phyloP scores from a whole-genome alignment of 2,797 vertebrate genomes.

The Lophius americanus region DNA sequence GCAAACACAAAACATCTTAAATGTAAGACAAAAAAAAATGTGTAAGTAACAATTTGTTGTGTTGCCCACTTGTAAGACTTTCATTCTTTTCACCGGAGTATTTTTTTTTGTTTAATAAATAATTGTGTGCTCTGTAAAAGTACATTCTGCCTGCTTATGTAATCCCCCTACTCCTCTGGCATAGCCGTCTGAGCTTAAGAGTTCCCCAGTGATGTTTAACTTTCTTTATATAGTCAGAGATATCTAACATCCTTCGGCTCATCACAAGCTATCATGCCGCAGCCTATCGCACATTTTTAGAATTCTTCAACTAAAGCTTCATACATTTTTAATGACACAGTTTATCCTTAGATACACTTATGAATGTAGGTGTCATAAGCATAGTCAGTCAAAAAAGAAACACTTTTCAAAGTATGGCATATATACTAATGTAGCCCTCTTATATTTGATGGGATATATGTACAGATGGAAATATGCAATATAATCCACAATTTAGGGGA shows the following conservation, averaged over 20 bases:
- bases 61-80: background rate
- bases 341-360: background rate
- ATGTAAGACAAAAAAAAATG: slow-evolving; percentile 19
- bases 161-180: background rate
- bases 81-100: background rate
- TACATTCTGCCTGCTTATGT: background rate
- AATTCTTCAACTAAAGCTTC: background rate
- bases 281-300: background rate
- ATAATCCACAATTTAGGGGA: too few relatives aligned
- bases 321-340: background rate
- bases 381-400: background rate
- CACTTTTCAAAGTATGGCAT: background rate
- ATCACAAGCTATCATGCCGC: slow-evolving; percentile 4
- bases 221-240: slow-evolving; percentile 1
- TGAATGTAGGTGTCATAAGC: background rate
- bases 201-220: background rate
- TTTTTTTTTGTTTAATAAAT: background rate
- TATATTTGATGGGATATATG: background rate
- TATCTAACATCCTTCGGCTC: background rate
- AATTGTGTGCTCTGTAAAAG: slow-evolving; percentile 1
- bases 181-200: slow-evolving; percentile 3
- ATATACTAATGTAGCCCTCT: background rate
- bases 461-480: too few relatives aligned
- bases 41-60: background rate
- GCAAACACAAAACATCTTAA: slow-evolving; percentile 25